Evolutionary conservation across 2,888 invertebrate species (phyloP), one percentile per base, ranked within the genome.

Genomic region (Plagodis dolabraria): DNA sequence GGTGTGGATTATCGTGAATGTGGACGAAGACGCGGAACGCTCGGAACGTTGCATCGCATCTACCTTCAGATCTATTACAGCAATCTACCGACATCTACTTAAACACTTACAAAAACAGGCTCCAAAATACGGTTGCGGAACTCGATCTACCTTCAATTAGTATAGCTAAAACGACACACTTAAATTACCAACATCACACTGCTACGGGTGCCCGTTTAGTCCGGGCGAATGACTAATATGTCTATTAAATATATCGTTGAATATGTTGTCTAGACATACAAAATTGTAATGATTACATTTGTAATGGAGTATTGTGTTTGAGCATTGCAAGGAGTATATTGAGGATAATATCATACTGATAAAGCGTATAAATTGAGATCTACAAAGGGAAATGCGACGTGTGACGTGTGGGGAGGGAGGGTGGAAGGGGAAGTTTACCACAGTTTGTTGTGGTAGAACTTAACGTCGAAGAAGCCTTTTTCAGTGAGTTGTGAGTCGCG

Each of bases 371-470:
- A 42, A 42, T 42, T 9, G n/a, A 42, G 10, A 42, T 9, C 7
- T 42, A 42, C 6, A 2, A 9, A 2, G 10, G 6, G n/a, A 42
- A 42, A 42, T 10, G 42, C 10, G 10, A 42, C 6, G 6, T 6
- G 56, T 33, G 53, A 42, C 45, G 50, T 46, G 54, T 38, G 45
- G 33, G 33, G 55, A 42, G 38, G 35, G 6, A 2, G 36, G 8
- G 9, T 52, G 11, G 38, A 22, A 6, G 36, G 33, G 34, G 5
- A 7, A n/a, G 33, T 62, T 63, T 95, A 96, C 96, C 96, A 96
- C 72, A 96, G 91, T 72, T 95, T 95, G 74, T 95, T 96, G 85
- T 96, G 96, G 83, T 95, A 96, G 86, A 96, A 96, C 80, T 96
- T 96, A 46, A 96, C 92, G 86, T 96, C 96, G 71, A 96, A 94